These are phyloP conservation scores for Seriola quinqueradiata DNA, from an alignment of 2,113 vertebrate genomes.

Conservation along the genomic window DNA sequence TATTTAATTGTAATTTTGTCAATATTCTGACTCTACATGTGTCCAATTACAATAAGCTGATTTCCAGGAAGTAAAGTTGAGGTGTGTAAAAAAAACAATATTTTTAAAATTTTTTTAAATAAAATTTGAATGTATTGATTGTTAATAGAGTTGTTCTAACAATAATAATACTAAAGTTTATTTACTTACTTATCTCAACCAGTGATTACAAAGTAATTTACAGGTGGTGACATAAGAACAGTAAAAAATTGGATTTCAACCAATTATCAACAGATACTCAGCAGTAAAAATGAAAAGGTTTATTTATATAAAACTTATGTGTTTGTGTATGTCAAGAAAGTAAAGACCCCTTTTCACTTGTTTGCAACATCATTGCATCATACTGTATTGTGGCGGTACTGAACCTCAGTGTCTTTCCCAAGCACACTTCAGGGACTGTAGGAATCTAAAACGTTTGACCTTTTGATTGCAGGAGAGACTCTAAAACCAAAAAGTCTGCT, in stretches of 20 bases:
- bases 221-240: too few relatives aligned
- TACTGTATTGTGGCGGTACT: neutral
- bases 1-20: too few relatives aligned
- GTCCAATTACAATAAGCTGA: too few relatives aligned
- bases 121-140: too few relatives aligned
- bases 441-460: too few relatives aligned
- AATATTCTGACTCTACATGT: too few relatives aligned
- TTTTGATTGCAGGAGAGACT: neutral
- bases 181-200: too few relatives aligned
- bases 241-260: neutral
- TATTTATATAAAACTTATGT: neutral
- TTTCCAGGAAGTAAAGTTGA: too few relatives aligned
- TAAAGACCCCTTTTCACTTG: neutral
- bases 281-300: neutral
- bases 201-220: too few relatives aligned
- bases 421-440: neutral
- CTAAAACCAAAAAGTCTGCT: neutral
- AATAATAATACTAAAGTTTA: neutral
- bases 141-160: too few relatives aligned
- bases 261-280: neutral
- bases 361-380: neutral
- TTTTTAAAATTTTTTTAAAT: too few relatives aligned
- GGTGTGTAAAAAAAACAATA: too few relatives aligned
- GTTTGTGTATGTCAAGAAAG: neutral
- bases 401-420: neutral